Base-by-base conservation (phyloP, 37 sponge, comb jelly and placozoan genomes). In the Haliclona indistincta region DNA sequence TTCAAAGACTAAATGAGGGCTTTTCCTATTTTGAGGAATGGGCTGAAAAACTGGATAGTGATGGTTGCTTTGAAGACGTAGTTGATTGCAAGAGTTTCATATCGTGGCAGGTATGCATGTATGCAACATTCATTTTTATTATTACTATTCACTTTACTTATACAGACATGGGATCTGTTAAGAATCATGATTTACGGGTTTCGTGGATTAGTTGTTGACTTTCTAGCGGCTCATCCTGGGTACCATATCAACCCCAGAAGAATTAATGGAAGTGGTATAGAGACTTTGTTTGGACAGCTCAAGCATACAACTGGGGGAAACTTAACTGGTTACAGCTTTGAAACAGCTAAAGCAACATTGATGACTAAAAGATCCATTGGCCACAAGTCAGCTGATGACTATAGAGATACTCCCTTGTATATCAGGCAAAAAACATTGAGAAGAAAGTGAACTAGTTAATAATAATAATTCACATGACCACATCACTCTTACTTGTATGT, bases 261-360 rank as follows among this genome's bases (percentile, higher is more conserved):
- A 33, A 7, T 53, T 1, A 51, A 49, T 3, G 72, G 72, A 13
- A 49, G 54, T 32, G 52, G 32, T 5, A 33, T 71, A 2, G 54
- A 71, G 36, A 35, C 71, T 17, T 22, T 70, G 40, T 70, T 70
- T 26, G 42, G 71, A 15, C 40, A 43, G 7, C 71, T 70, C 11
- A 64, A 47, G 53, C 40, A 70, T 45, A 47, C 40, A 17, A n/a
- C 53, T 70, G 71, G 71, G 6, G 71, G 71, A n/a, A 70, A 70
- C 53, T 29, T 70, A 29, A 15, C 71, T 5, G 30, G 35, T 17
- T 15, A 22, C 45, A 63, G 42, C 25, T 75, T 60, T 32, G 17
- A 62, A 2, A 42, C 76, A 60, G 64, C 76, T n/a, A 32, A 56
- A 56, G 74, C 74, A 26, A 35, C 29, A 13, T 29, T 70, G 5